Base-by-base conservation (phyloP, 2,797 vertebrate species). In the Valencia hispanica region DNA sequence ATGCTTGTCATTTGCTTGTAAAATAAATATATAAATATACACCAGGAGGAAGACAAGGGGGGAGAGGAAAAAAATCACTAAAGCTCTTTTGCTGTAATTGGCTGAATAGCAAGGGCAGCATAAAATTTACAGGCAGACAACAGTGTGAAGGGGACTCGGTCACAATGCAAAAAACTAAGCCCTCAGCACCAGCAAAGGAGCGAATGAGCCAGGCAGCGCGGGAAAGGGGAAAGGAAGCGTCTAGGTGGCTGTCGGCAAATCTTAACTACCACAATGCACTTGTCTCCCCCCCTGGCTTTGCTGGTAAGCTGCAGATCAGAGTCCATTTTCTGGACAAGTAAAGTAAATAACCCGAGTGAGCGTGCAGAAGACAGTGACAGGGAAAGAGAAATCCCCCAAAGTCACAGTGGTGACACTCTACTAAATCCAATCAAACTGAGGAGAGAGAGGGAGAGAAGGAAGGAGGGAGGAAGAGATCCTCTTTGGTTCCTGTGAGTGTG, bases 111-210 rank as follows among this genome's bases (percentile, higher is more conserved):
- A 96, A 96, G 92, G 94, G 91, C 95, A 96, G 95, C 95, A 96
- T 93, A 96, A 96, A 95, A 96, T 95, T 92, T 96, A 95, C 94
- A 94, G 94, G 94, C 92, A 94, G 94, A 94, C 92, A 93, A 94
- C 93, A 94, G 94, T 96, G 96, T 96, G 95, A 96, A 96, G 95
- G 96, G 94, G 96, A 96, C 93, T 95, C 93, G 94, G 96, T 96
- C 95, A 96, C 92, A 84, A 94, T 80, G 84, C 87, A 90, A 90
- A 68, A 68, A 94, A 91, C 88, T 83, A 93, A 93, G 89, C 83
- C 90, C 87, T 91, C 89, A 90, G 91, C 86, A 86, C 86, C 86
- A 83, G 83, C 82, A 25, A 88, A 87, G 89, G 86, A 89, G 89
- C 78, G 81, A 85, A 86, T 80, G 83, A 86, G 79, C 79, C 79